Conservation (phyloP, 2,797 vertebrate genomes). For the Onychomys arenicola region DNA sequence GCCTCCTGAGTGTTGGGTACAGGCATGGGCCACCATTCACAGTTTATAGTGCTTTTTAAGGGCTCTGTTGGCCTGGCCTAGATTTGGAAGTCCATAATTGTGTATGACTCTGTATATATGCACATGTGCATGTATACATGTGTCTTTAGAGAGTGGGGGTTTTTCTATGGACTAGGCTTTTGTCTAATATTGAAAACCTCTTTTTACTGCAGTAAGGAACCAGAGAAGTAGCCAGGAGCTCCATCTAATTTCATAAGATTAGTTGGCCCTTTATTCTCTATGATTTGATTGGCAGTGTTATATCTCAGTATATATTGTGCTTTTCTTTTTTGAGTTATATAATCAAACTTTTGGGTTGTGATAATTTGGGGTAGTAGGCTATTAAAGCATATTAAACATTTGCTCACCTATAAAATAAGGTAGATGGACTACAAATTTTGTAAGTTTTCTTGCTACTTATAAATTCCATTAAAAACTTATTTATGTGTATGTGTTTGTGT, state of each 20-base stretch:
- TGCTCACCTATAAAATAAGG: conserved; percentile 13
- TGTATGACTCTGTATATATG: neutral
- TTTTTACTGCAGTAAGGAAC: neutral
- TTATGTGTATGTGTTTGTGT: neutral
- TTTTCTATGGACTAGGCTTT: neutral
- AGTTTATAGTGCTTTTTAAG: conserved; percentile 13
- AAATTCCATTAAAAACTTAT: neutral
- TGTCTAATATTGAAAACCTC: neutral
- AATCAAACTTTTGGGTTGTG: neutral
- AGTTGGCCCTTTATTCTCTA: neutral
- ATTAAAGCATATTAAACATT: neutral
- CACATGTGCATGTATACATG: neutral
- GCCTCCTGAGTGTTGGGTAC: neutral
- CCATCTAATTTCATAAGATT: neutral
- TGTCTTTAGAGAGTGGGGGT: neutral
- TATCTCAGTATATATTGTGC: neutral
- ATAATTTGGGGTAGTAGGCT: conserved; percentile 1
- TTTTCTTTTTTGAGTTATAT: conserved; percentile 9
- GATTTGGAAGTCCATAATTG: neutral
- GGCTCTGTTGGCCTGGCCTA: neutral
- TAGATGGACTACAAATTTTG: neutral
- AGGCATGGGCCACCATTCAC: neutral
- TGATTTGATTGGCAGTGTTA: neutral
- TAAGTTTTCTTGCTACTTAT: neutral
- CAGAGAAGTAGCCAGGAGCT: neutral